Evolutionary conservation across 2,113 vertebrate genomes (phyloP), one percentile per base, ranked within the genome.

Genomic region (Microcebus jonahi): DNA sequence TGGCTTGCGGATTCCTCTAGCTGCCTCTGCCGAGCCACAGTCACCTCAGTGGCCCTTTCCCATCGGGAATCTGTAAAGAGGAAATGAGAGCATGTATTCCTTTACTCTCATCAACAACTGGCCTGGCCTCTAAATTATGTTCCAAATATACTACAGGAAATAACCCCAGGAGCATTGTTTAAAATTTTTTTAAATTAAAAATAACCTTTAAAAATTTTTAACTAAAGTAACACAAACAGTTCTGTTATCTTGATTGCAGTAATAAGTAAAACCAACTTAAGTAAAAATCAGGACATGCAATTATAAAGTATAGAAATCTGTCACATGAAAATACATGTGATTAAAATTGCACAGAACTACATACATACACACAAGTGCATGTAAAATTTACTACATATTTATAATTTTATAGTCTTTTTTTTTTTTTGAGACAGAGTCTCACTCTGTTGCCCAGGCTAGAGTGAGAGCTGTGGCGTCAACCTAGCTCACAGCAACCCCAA

Each of bases 1-100:
- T 99, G 99, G 75, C 99, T 99, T 0, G 98, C 99, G 0, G 99
- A 99, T 59, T 99, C 99, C 97, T 99, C 99, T 90, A 99, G 98
- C 98, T 99, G 99, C 34, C 98, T 99, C 98, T 99, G 99, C 90
- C 99, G 98, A 79, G 99, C 99, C 0, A 98, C 97, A 3, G 99
- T 99, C 5, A 98, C 99, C 98, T 99, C 99, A 89, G 99, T 99
- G 98, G 99, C 99, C 42, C 98, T 98, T 87, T 99, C 99, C 99
- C 99, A 99, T 90, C 99, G 99, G 63, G 98, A 98, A 86, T 99
- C 99, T 99, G 98, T 91, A 90, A 57, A 92, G 50, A 3, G 65
- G 89, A 91, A 97, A 90, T 91, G 65, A 36, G 80, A 95, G 42
- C 92, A 94, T 27, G 39, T 63, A 83, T 61, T 75, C 34, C 59